These are phyloP conservation scores for Geopemphigus sp. DNA, from an alignment of 1,140 invertebrate species.

Conservation along the genomic window DNA sequence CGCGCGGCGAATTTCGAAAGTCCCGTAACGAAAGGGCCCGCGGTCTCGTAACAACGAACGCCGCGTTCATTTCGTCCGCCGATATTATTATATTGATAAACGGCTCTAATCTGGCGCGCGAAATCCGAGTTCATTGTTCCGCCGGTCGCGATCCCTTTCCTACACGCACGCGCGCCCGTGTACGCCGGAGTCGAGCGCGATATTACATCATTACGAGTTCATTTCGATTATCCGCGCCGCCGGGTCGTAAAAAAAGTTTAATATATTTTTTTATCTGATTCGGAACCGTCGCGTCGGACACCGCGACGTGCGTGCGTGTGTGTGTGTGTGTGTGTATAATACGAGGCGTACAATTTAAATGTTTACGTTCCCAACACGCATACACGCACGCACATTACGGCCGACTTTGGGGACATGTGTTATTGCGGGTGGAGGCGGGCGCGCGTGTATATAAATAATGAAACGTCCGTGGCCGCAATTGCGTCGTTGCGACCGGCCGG, in stretches of 20 bases:
- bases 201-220: conserved; percentile 36
- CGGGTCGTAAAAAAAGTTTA: conserved; percentile 15
- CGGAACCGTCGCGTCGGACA: not conserved
- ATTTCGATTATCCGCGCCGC: conserved; percentile 20
- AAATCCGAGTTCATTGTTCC: conserved; percentile 18
- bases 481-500: not conserved
- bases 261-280: conserved; percentile 32
- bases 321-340: not conserved
- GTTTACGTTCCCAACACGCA: conserved; percentile 33
- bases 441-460: conserved; percentile 37
- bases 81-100: conserved; percentile 5
- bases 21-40: too few relatives aligned
- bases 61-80: too few relatives aligned
- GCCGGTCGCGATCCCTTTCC: too few relatives aligned
- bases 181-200: conserved; percentile 21
- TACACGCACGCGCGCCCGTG: too few relatives aligned
- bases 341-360: conserved; percentile 19
- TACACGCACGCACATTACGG: not conserved
- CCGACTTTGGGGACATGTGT: conserved; percentile 45
- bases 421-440: conserved; percentile 19
- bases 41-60: too few relatives aligned
- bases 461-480: conserved; percentile 43
- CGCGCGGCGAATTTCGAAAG: too few relatives aligned
- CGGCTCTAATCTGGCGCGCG: not conserved
- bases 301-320: not conserved